Conservation (phyloP, 2,888 invertebrate genomes). For the Taenaris catops region DNA sequence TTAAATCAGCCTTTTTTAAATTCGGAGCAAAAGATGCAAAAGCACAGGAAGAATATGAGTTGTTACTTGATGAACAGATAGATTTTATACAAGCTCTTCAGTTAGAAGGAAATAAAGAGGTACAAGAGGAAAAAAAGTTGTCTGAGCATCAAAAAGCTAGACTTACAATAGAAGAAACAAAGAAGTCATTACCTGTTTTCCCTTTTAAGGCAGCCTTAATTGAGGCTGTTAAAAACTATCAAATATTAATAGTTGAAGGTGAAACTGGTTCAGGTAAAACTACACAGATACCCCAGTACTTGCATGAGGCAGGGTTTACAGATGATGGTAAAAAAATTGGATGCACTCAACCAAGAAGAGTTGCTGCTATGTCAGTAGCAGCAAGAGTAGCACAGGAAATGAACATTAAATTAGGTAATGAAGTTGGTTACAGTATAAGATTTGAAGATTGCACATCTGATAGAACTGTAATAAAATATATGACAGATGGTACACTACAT, state of each 20-base stretch:
- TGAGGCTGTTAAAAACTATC: conserved; percentile 93
- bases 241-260: conserved; percentile 97
- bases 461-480: conserved; percentile 97
- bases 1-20: conserved; percentile 93
- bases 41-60: conserved; percentile 91
- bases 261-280: conserved; percentile 99
- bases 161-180: conserved; percentile 93
- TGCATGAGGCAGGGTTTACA: conserved; percentile 96
- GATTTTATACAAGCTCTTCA: conserved; percentile 96
- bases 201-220: conserved; percentile 94
- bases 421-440: conserved; percentile 94
- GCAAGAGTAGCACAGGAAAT: conserved; percentile 99
- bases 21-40: conserved; percentile 95
- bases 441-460: conserved; percentile 99
- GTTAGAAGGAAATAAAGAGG: conserved; percentile 84
- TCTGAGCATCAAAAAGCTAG: conserved; percentile 84
- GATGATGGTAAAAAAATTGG: conserved; percentile 93
- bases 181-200: conserved; percentile 95
- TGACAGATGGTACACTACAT: conserved; percentile 99
- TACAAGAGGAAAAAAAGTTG: conserved; percentile 81
- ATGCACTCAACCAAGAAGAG: conserved; percentile 97
- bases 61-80: conserved; percentile 97
- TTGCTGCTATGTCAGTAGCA: conserved; percentile 99
- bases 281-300: conserved; percentile 98
- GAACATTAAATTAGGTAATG: conserved; percentile 96